Percentiles rank a stretch among this genome's conserved stretches.
Evolutionary conservation across 2,888 invertebrate species (phyloP).

Genomic region (Cheilosia variabilis): DNA sequence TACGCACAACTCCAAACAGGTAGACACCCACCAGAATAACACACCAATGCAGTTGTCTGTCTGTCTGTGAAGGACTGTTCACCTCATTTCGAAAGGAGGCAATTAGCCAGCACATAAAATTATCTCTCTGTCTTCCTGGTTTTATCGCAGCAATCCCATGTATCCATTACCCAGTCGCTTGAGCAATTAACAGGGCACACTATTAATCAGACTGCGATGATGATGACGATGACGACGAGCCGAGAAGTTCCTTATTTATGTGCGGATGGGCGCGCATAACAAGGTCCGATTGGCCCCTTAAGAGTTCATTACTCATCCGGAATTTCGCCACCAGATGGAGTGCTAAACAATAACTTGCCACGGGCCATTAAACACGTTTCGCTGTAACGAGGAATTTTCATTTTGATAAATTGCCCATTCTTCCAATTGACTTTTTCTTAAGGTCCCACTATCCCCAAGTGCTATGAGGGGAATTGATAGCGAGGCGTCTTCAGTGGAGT

Average conservation of each 20-base stretch:
- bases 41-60: neutral
- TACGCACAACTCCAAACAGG: neutral
- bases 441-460: neutral
- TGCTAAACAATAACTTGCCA: slow-evolving; percentile 24
- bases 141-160: slow-evolving; percentile 9
- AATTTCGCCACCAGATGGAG: slow-evolving; percentile 6
- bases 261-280: slow-evolving; percentile 8
- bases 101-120: slow-evolving; percentile 1
- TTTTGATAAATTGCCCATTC: slow-evolving; percentile 16
- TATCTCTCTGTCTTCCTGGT: neutral
- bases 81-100: slow-evolving; percentile 5
- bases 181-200: slow-evolving; percentile 26
- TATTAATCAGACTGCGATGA: slow-evolving; percentile 40
- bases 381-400: neutral
- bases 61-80: neutral
- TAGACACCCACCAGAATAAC: neutral
- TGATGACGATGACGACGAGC: slow-evolving; percentile 8
- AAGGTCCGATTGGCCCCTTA: slow-evolving; percentile 5
- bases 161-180: slow-evolving; percentile 30
- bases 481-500: neutral
- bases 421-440: slow-evolving; percentile 13
- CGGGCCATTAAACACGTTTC: slow-evolving; percentile 20
- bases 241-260: slow-evolving; percentile 18
- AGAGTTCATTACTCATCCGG: slow-evolving; percentile 4
- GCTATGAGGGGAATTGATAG: neutral